Conservation (phyloP, 2,888 invertebrate species). For the Halictus ligatus region DNA sequence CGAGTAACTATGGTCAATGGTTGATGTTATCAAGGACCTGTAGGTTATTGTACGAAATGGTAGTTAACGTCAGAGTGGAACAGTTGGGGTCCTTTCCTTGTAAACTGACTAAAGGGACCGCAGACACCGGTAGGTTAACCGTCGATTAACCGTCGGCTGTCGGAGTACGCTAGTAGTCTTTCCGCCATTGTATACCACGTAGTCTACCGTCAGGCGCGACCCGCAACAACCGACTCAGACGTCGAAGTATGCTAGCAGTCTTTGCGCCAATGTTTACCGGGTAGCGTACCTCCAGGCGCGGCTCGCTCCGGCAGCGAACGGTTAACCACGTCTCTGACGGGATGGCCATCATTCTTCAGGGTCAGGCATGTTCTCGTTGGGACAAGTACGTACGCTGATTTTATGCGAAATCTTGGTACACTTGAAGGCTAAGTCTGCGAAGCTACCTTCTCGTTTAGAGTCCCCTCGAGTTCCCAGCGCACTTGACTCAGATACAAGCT, state of each 20-base stretch:
- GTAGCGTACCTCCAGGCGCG: neutral
- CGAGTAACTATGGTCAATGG: no score
- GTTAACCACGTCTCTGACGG: neutral
- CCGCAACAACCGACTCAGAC: neutral
- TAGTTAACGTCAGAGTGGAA: neutral
- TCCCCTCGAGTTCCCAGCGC: neutral
- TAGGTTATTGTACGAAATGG: neutral
- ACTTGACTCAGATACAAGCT: neutral
- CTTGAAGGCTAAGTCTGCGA: neutral
- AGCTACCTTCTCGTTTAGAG: no score
- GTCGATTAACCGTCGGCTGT: neutral
- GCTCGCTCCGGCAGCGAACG: neutral
- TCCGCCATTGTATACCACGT: neutral
- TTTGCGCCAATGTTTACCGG: neutral
- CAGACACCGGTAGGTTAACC: neutral
- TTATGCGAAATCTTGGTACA: neutral
- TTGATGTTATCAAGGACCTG: no score
- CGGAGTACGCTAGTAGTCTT: neutral
- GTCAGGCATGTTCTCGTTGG: neutral
- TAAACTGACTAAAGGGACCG: conserved; percentile 2
- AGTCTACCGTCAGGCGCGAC: neutral
- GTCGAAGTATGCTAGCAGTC: neutral
- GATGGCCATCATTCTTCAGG: neutral
- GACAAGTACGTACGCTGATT: neutral
- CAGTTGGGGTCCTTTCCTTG: neutral